These are phyloP conservation scores for Cantharis lateralis DNA, from an alignment of 2,888 invertebrate genomes.

Conservation along the genomic window DNA sequence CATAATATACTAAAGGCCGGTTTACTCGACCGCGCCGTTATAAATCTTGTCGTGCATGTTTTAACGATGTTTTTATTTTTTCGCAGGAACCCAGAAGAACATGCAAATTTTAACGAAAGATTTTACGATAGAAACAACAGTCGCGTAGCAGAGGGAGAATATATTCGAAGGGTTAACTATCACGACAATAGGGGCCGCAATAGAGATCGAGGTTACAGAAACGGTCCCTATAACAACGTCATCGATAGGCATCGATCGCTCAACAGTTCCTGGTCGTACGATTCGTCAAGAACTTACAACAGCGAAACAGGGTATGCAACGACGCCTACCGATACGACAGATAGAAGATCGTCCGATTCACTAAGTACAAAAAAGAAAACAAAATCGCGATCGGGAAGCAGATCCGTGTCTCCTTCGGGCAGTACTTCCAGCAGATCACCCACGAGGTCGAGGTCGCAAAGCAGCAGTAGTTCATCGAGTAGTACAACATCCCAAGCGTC, in stretches of 20 bases:
- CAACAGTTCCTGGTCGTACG: constrained; percentile 45
- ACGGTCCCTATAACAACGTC: constrained; percentile 56
- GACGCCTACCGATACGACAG: constrained; percentile 47
- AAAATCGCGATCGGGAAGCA: constrained; percentile 58
- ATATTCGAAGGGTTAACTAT: constrained; percentile 52
- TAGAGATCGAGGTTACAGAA: constrained; percentile 56
- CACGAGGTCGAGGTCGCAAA: constrained; percentile 57
- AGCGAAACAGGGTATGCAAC: constrained; percentile 54
- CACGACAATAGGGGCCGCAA: constrained; percentile 54
- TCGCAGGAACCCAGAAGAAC: constrained; percentile 60
- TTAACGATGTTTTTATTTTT: constrained; percentile 18
- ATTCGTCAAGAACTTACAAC: constrained; percentile 57
- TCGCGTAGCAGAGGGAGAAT: constrained; percentile 43
- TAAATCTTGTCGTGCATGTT: neutral
- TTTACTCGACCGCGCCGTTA: neutral
- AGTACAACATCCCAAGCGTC: constrained; percentile 68
- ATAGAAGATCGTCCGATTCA: constrained; percentile 39
- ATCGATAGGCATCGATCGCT: constrained; percentile 40
- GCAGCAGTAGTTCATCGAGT: constrained; percentile 63
- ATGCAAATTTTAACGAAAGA: constrained; percentile 58
- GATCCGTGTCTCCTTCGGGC: constrained; percentile 60
- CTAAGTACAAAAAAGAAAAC: constrained; percentile 52
- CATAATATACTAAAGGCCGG: neutral
- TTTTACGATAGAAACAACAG: constrained; percentile 59
- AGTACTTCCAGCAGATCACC: constrained; percentile 62